phyloP scores from a whole-genome alignment of 2,113 vertebrate species.

The Callipepla californica region DNA sequence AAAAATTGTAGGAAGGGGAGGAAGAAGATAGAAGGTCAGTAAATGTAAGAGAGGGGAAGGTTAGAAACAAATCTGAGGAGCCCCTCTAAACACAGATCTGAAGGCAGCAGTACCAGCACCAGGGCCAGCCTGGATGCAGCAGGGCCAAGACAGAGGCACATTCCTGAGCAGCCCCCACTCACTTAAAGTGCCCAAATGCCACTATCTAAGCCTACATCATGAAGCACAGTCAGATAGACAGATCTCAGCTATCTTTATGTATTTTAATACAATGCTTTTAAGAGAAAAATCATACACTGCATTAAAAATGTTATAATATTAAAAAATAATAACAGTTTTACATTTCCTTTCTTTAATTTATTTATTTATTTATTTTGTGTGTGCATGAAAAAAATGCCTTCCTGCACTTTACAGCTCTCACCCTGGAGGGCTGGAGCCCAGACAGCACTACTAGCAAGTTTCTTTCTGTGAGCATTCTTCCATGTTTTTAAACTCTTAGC shows the following conservation, averaged over 20 bases:
- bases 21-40: neutral
- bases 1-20: neutral
- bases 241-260: neutral
- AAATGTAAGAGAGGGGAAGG: neutral
- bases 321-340: neutral
- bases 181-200: neutral
- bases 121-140: neutral
- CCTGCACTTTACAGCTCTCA: neutral
- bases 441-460: rapidly evolving
- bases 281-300: neutral
- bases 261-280: neutral
- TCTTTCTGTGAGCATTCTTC: neutral
- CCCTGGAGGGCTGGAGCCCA: neutral
- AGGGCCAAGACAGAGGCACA: neutral
- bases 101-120: neutral
- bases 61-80: neutral
- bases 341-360: neutral
- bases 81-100: neutral
- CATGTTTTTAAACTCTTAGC: neutral
- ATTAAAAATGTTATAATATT: neutral
- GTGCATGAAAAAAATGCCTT: too few species aligned
- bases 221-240: neutral
- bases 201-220: neutral
- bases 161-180: neutral
- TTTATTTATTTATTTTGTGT: too few species aligned